Percentiles rank a stretch among this genome's conserved stretches.
These are phyloP conservation scores for Suncus etruscus DNA, from an alignment of 2,113 vertebrate species.

Conservation along the genomic window DNA sequence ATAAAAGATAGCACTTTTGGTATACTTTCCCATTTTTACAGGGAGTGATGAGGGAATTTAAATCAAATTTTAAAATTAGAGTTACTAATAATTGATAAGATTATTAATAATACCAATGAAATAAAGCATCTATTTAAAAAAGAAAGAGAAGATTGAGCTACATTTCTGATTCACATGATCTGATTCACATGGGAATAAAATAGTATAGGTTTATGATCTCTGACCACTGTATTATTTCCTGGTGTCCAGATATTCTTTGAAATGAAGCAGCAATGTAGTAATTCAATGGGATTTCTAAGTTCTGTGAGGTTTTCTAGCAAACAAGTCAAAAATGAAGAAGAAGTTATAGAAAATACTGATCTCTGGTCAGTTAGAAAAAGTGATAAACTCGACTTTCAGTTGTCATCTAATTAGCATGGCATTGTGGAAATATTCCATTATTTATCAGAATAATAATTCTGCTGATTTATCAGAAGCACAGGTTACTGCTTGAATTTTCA, in stretches of 20 bases:
- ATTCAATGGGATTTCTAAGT: neutral
- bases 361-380: neutral
- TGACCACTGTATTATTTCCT: too few species aligned
- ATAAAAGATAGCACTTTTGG: neutral
- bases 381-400: neutral
- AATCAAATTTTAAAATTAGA: neutral
- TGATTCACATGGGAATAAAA: too few species aligned
- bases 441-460: too few species aligned
- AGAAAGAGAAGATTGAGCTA: too few species aligned
- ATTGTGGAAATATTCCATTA: neutral
- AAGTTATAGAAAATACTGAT: neutral
- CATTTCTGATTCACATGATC: too few species aligned
- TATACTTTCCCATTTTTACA: neutral
- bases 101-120: neutral
- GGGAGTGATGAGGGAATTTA: neutral
- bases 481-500: neutral
- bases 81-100: neutral
- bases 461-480: neutral
- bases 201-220: too few species aligned
- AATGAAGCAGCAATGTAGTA: neutral
- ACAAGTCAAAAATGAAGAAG: neutral
- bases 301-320: neutral
- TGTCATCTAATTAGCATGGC: neutral
- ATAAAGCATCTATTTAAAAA: neutral
- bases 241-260: neutral